Base-by-base conservation (phyloP, 2,797 vertebrate species). In the Mormyrus hasselquistii region DNA sequence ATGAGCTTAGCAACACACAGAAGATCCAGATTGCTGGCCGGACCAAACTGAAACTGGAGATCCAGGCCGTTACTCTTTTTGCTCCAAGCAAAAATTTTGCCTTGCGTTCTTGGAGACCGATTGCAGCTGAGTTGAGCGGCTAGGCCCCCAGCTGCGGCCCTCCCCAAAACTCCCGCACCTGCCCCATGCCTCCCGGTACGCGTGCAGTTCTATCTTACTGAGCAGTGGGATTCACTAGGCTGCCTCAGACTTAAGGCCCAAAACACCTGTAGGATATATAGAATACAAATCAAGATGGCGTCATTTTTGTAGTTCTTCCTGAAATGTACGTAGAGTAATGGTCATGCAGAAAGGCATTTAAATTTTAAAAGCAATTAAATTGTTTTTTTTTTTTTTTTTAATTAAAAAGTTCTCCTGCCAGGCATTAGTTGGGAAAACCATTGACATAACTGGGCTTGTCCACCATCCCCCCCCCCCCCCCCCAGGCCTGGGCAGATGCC, bases 401-500 rank as follows among this genome's bases (percentile, higher is more conserved):
- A 62, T 62, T 62, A 25, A 9, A 19, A 47, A 47, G 41, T 47
- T 47, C 1, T 47, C 7, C 76, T 47, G 76, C 76, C 76, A 3
- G 41, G 47, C 76, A n/a, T 47, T 44, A 44, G 22, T 55, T 84
- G 41, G 82, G 47, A 25, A 9, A 22, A 50, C 22, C 8, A 8
- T 19, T n/a, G 76, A 47, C 41, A 84, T 22, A n/a, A 83, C 38
- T 49, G 44, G 8, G 47, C 16, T n/a, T 44, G 79, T 49, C 16
- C 47, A 49, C 19, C 34, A 19, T 19, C 10, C 9, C 1, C 7
- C n/a, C 79, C 59, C 8, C 44, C 12, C 65, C 12, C 3, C 90
- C 76, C 0, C 93, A 99, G 99, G 97, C 98, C 4, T 99, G 99
- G 99, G 98, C 98, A 0, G 98, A 99, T 0, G 98, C 99, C 0